Conservation (phyloP, 2,888 invertebrate genomes). For the Idaea aversata region DNA sequence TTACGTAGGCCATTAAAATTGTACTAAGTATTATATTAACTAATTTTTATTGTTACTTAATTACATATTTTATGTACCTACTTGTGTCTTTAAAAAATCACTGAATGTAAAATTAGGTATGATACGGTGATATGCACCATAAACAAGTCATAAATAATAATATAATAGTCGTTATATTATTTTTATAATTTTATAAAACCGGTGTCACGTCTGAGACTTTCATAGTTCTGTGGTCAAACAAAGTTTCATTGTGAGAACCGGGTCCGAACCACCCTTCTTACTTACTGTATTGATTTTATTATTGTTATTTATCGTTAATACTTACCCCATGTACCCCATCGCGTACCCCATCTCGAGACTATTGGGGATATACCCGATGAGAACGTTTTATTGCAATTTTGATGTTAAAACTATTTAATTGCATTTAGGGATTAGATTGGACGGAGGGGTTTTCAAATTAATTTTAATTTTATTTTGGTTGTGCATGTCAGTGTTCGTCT, state of each 20-base stretch:
- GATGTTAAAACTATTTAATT: slow-evolving; percentile 4
- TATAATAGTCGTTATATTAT: no score
- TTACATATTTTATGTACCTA: no score
- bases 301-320: slow-evolving; percentile 36
- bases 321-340: slow-evolving; percentile 17
- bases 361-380: not conserved
- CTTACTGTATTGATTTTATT: slow-evolving; percentile 38
- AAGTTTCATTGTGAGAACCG: slow-evolving; percentile 27
- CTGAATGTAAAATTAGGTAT: no score
- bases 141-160: no score
- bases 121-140: no score
- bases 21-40: no score
- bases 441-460: not conserved
- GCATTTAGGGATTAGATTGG: not conserved
- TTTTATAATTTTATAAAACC: not conserved
- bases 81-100: no score
- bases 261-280: slow-evolving; percentile 33
- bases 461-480: not conserved
- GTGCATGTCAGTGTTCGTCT: not conserved
- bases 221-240: slow-evolving; percentile 17
- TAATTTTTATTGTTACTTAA: no score
- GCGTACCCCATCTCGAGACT: not conserved
- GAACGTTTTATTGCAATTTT: slow-evolving; percentile 1
- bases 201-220: slow-evolving; percentile 16
- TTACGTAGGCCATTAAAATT: no score